Conservation (phyloP, 2,797 vertebrate genomes). For the Urosaurus nigricauda region DNA sequence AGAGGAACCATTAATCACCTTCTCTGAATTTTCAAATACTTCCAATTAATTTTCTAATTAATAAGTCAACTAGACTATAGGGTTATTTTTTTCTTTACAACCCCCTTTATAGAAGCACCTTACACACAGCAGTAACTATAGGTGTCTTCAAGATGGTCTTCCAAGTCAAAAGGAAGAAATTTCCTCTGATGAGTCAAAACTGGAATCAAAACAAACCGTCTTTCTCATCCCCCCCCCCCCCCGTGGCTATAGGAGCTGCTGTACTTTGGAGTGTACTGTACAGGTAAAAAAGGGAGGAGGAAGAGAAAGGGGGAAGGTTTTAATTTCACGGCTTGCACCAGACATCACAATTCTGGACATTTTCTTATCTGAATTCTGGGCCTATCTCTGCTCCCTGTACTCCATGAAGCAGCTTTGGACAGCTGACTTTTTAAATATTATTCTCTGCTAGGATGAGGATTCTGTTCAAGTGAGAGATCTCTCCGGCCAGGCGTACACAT, state of each 20-base stretch:
- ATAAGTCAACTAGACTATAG: neutral
- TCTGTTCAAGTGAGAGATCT: constrained; percentile 65
- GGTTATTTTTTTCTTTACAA: neutral
- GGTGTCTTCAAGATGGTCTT: neutral
- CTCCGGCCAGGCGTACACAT: constrained; percentile 51
- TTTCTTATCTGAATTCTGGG: constrained; percentile 74
- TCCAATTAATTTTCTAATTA: neutral
- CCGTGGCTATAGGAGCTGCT: constrained; percentile 54
- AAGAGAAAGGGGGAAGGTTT: constrained; percentile 56
- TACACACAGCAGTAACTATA: neutral
- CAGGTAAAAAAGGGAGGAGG: constrained; percentile 47
- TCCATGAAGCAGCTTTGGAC: constrained; percentile 59
- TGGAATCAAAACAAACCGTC: constrained; percentile 35
- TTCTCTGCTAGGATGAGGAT: constrained; percentile 70
- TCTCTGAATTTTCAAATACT: neutral
- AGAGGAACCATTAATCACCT: neutral
- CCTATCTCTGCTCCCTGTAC: constrained; percentile 61
- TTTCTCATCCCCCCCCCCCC: constrained; percentile 66
- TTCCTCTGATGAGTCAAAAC: constrained; percentile 4
- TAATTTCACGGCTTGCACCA: constrained; percentile 75
- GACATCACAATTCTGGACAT: constrained; percentile 65
- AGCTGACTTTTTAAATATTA: constrained; percentile 74
- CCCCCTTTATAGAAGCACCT: neutral
- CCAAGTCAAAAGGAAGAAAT: fast-evolving
- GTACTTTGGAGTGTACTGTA: constrained; percentile 42